Base-by-base conservation (phyloP, 2,113 vertebrate species). In the Galeopterus variegatus region DNA sequence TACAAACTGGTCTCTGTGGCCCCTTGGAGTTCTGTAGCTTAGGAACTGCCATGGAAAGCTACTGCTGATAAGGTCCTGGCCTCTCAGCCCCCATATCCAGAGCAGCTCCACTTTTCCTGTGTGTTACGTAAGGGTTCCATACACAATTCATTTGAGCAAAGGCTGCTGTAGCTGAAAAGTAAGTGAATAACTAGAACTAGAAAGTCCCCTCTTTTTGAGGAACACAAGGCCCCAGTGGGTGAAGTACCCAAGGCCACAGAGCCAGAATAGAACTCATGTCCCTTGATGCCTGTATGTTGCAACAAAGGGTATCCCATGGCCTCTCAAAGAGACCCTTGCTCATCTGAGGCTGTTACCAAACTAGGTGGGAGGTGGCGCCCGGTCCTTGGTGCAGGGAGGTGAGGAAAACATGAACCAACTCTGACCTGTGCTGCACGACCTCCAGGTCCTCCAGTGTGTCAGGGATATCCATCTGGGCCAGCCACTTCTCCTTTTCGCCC, bases 401-500 rank as follows among this genome's bases (percentile, higher is more conserved):
- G 3, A 88, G 62, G 76, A 31, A 70, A 72, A 65, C 54, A 33
- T 77, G 81, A 14, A 24, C 23, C 0, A 1, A n/a, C 65, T 81
- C 97, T 97, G 98, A 99, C 99, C 99, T 99, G 98, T 99, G 99
- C 98, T 99, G 99, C 0, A 99, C 99, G 0, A 99, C 99, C 33
- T 99, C 99, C 98, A 99, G 98, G 96, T 99, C 99, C 97, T 99
- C 99, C 98, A 99, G 98, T 0, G 99, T 99, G 83, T 99, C 98
- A 0, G 99, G 99, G 90, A 99, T 99, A 58, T 99, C 99, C 95
- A 99, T 98, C 19, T 99, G 99, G 50, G 98, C 98, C 98, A 99
- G 96, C 99, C 99, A 99, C 70, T 99, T 99, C 98, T 99, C 99
- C 97, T 99, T 99, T 98, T 99, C 99, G 0, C 98, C 98, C 99